Evolutionary conservation across 2,113 vertebrate genomes (phyloP), one percentile per base, ranked within the genome.

Genomic region (Neodontobutis hainanensis): DNA sequence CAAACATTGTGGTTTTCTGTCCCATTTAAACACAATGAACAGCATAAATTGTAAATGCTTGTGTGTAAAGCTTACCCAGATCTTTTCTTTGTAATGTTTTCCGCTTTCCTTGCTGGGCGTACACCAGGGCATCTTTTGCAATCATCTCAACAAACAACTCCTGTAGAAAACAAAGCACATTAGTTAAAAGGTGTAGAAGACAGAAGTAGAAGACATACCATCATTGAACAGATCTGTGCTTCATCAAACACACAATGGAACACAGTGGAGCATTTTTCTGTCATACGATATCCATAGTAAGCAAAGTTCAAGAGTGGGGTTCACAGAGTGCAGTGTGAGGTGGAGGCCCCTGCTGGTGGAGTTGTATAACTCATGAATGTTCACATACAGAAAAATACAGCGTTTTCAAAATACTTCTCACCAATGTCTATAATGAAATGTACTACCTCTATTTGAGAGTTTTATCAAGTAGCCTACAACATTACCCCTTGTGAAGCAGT

Each of bases 81-180:
- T 99, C 97, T 89, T 96, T 98, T 62, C 97, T 95, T 84, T 99
- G 97, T 15, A 99, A 90, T 0, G 97, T 99, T 92, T 99, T 99
- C 80, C 97, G 92, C 72, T 98, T 99, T 9, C 95, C 96, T 79
- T 96, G 96, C 70, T 97, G 96, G 11, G 96, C 96, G 0, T 95
- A 98, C 16, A 94, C 87, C 0, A 96, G 93, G 6, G 97, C 94
- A 84, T 99, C 97, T 84, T 94, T 99, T 61, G 97, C 95, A 43
- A 99, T 97, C 71, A 95, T 96, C 81, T 99, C 97, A 78, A 99
- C 96, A 86, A 99, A 98, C 70, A 99, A 74, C 80, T 99, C 97
- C 97, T 98, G 86, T 14, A 36, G 9, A 42, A 75, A 58, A 16
- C 10, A 12, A 16, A 68, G n/a, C 73, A 40, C 65, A 10, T 0